Evolutionary conservation across 2,797 vertebrate genomes (phyloP), one percentile per base, ranked within the genome.

Genomic region (Scarus forsteni): DNA sequence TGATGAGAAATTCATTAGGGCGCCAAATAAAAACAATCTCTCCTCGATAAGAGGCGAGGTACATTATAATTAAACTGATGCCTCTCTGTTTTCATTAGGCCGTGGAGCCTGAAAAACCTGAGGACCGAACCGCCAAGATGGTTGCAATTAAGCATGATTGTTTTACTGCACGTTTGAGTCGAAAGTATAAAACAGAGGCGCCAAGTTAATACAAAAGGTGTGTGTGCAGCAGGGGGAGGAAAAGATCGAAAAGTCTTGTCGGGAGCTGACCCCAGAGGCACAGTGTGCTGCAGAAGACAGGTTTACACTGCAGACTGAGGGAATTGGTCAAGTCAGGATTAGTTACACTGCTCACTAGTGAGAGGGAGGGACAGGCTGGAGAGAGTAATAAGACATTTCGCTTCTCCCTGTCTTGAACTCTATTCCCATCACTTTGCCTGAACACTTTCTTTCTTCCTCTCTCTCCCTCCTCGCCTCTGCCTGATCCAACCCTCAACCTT

Each of bases 1-100:
- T 93, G 92, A 95, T 94, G 92, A 93, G 93, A 95, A 93, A 93
- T 92, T 91, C 89, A 94, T 94, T 93, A 93, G 82, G 74, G 83
- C 81, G 85, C 91, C 89, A 92, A 94, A 93, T 93, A 93, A 93
- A 92, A 93, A 90, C 92, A 89, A 92, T 90, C 90, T 91, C 89
- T 90, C 85, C 88, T 88, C 78, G 84, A 92, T 91, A 92, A 90
- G 74, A 86, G 78, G 80, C 79, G 68, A 88, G 50, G 86, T 92
- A 88, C 87, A 87, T 91, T 92, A 91, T 92, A 94, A 95, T 93
- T 93, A 93, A 94, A 93, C 88, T 84, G 79, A 92, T 92, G 92
- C 82, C 72, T 90, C 84, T 90, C 85, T 42, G 82, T 92, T 94
- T 94, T 94, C 89, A 93, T 93, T 90, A 91, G 84, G 80, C 89